Evolutionary conservation across 1,140 invertebrate genomes (phyloP).

Genomic region (Pygmarrhopalites habei): DNA sequence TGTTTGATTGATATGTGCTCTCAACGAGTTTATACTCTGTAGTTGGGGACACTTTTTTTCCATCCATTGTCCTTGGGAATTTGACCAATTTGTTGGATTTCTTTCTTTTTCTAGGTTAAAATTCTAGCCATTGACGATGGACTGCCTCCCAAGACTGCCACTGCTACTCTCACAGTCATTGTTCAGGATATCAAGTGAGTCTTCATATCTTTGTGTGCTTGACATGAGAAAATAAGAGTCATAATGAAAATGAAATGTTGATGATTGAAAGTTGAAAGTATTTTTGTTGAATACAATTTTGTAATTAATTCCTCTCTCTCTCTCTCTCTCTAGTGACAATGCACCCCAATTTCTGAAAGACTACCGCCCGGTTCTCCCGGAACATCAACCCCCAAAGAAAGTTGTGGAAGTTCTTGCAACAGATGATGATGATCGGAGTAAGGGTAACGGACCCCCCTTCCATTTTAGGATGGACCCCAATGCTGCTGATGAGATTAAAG

Average conservation of each 20-base stretch:
- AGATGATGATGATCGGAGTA: conserved; percentile 88
- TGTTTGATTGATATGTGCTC: too few relatives aligned
- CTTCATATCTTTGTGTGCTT: too few relatives aligned
- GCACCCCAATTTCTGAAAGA: conserved; percentile 83
- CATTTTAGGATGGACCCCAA: conserved; percentile 86
- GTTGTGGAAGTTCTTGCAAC: conserved; percentile 88
- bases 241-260: too few relatives aligned
- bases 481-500: conserved; percentile 81
- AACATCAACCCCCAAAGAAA: conserved; percentile 79
- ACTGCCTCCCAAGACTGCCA: conserved; percentile 83
- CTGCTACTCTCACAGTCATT: conserved; percentile 87
- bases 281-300: too few relatives aligned
- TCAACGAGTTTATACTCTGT: too few relatives aligned
- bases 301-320: too few relatives aligned
- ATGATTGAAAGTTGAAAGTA: too few relatives aligned
- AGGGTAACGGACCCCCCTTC: conserved; percentile 90
- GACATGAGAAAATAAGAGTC: too few relatives aligned
- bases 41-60: too few relatives aligned
- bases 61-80: too few relatives aligned
- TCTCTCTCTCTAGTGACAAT: conserved; percentile 79
- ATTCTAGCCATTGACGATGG: conserved; percentile 93
- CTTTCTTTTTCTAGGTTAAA: conserved; percentile 66
- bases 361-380: conserved; percentile 83
- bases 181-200: too few relatives aligned
- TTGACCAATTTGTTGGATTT: too few relatives aligned